Evolutionary conservation across 92 coral and sea anemone genomes (phyloP).

Genomic region (Porites evermanni): DNA sequence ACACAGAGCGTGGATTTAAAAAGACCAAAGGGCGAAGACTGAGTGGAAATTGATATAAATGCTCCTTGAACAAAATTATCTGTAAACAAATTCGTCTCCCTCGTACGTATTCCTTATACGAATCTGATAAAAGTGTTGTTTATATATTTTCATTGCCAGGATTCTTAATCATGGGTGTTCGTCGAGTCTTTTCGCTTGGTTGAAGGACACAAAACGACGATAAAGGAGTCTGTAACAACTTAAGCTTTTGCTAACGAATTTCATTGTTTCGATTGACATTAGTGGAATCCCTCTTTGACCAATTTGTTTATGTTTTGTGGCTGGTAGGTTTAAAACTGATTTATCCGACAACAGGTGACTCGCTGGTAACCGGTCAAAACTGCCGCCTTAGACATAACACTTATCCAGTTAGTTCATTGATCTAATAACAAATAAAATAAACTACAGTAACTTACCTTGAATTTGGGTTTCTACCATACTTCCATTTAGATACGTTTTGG

Average conservation of each 20-base stretch:
- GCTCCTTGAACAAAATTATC: too few relatives aligned
- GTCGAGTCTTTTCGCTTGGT: too few relatives aligned
- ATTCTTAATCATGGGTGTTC: too few relatives aligned
- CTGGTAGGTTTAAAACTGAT: background rate
- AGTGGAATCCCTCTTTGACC: constrained; percentile 9
- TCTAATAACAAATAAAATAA: background rate
- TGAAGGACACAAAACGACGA: background rate
- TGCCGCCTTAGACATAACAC: constrained; percentile 21
- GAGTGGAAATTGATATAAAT: too few relatives aligned
- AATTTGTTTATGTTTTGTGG: constrained; percentile 34
- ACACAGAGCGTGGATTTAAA: too few relatives aligned
- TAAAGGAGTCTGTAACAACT: background rate
- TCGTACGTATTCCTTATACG: too few relatives aligned
- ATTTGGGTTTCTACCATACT: constrained; percentile 34
- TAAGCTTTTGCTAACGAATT: background rate
- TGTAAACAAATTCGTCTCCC: too few relatives aligned
- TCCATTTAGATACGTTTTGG: background rate
- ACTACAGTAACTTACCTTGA: constrained; percentile 4
- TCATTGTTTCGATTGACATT: background rate
- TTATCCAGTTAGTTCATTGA: background rate
- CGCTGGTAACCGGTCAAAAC: constrained; percentile 22
- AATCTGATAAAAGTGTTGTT: too few relatives aligned
- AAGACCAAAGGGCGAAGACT: too few relatives aligned
- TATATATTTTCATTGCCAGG: too few relatives aligned
- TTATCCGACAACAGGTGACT: constrained; percentile 28